These are phyloP conservation scores for Coenonympha glycerion DNA, from an alignment of 2,888 invertebrate species.

Conservation along the genomic window DNA sequence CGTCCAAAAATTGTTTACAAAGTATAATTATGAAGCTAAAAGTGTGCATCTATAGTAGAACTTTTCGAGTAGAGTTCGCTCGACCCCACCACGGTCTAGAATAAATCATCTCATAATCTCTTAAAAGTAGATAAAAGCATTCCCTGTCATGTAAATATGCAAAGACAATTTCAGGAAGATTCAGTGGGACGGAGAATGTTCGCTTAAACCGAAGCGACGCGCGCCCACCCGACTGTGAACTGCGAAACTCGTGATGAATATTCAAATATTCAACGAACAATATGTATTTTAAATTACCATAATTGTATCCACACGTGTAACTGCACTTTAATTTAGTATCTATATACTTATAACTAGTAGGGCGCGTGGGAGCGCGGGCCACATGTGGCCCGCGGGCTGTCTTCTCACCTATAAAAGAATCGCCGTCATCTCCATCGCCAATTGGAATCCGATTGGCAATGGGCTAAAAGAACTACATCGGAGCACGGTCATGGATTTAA, in stretches of 20 bases:
- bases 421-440: too few relatives aligned
- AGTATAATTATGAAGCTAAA: too few relatives aligned
- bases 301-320: not conserved
- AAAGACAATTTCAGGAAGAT: not conserved
- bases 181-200: not conserved
- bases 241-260: conserved; percentile 8
- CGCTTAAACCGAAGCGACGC: conserved; percentile 20
- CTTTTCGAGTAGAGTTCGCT: too few relatives aligned
- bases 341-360: too few relatives aligned
- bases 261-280: conserved; percentile 5
- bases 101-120: not conserved
- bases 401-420: too few relatives aligned
- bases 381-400: too few relatives aligned
- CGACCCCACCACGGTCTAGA: not conserved
- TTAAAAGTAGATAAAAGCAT: not conserved
- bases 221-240: conserved; percentile 9
- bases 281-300: not conserved
- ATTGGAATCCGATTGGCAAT: too few relatives aligned
- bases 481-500: too few relatives aligned
- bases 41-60: too few relatives aligned
- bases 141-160: not conserved
- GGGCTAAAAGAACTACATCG: too few relatives aligned
- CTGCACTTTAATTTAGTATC: not conserved
- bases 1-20: too few relatives aligned
- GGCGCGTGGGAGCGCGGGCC: too few relatives aligned